Conservation (phyloP, 2,797 vertebrate species). For the Erpetoichthys calabaricus region DNA sequence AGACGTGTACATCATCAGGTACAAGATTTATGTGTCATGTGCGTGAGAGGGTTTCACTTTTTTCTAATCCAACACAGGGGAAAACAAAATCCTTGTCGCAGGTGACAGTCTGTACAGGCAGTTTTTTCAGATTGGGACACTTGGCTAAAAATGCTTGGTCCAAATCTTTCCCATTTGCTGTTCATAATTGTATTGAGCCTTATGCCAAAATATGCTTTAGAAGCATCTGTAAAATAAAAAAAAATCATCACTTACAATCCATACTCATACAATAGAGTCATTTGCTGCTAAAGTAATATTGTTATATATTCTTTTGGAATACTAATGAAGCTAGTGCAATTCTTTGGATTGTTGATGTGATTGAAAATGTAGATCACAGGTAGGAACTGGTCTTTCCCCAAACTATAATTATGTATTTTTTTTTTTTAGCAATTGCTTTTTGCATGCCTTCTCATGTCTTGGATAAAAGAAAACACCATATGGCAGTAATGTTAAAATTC, state of each 20-base stretch:
- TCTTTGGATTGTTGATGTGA: background rate
- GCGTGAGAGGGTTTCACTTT: slow-evolving; percentile 1
- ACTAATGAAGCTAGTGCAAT: background rate
- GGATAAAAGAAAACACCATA: background rate
- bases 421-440: background rate
- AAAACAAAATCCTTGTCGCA: too few species aligned
- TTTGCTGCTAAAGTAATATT: background rate
- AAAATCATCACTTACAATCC: background rate
- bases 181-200: too few species aligned
- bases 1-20: background rate
- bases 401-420: background rate
- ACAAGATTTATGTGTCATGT: slow-evolving; percentile 5
- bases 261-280: background rate
- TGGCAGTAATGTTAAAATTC: background rate
- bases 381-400: background rate
- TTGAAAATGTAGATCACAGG: background rate
- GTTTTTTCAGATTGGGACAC: too few species aligned
- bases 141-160: too few species aligned
- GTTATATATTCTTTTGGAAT: background rate
- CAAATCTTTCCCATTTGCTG: too few species aligned
- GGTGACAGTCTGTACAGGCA: too few species aligned
- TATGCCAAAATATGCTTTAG: too few species aligned
- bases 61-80: too few species aligned
- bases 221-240: background rate
- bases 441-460: background rate